Evolutionary conservation across 2,797 vertebrate genomes (phyloP).

Genomic region (Tiaroga cobitis): DNA sequence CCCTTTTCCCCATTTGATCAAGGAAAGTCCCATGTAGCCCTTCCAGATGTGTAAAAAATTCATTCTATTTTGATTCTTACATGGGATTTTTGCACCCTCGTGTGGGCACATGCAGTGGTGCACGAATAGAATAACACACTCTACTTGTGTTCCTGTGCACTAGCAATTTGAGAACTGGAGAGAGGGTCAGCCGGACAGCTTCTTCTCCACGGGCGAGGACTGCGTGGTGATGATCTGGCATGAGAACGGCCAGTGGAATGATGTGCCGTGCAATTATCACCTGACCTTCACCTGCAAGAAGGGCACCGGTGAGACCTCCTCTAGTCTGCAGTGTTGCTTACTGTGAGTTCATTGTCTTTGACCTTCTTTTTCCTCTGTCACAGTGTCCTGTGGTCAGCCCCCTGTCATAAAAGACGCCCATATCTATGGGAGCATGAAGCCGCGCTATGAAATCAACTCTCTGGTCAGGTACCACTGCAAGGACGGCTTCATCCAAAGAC

Average conservation of each 20-base stretch:
- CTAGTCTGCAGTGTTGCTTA: not conserved
- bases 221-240: constrained; percentile 99
- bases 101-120: constrained; percentile 37
- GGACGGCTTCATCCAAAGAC: constrained; percentile 91
- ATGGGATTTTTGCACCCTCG: constrained; percentile 42
- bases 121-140: not conserved
- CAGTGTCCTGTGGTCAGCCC: constrained; percentile 88
- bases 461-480: constrained; percentile 94
- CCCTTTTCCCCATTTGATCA: not conserved
- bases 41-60: constrained; percentile 41
- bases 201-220: constrained; percentile 94
- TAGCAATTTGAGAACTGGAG: constrained; percentile 98
- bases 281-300: constrained; percentile 98
- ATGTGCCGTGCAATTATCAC: constrained; percentile 96
- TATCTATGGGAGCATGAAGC: constrained; percentile 87
- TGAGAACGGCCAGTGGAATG: constrained; percentile 93
- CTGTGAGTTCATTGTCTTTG: not conserved
- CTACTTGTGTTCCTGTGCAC: constrained; percentile 37
- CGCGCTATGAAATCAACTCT: constrained; percentile 91
- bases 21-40: constrained; percentile 46
- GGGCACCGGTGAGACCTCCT: constrained; percentile 85
- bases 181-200: constrained; percentile 94
- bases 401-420: constrained; percentile 88
- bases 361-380: not conserved
- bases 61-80: not conserved